Base-by-base conservation (phyloP, 1,140 invertebrate genomes). In the Reticulitermes speratus region DNA sequence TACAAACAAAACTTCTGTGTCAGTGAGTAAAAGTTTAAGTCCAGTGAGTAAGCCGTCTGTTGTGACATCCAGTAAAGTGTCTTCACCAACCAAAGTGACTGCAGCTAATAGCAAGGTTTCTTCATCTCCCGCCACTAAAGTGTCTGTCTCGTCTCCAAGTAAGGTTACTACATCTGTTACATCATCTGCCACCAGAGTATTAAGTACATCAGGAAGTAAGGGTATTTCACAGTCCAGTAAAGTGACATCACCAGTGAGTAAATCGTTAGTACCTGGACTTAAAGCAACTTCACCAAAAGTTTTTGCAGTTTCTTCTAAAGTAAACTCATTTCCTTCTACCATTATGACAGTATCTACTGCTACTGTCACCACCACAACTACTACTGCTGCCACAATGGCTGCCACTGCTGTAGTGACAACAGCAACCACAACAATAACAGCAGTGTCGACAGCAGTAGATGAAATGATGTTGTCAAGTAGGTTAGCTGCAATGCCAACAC, bases 241-340 rank as follows among this genome's bases (percentile, higher is more conserved):
- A 75, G 84, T 44, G n/a, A 75, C 38, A n/a, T 52, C 44, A 44
- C 21, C 30, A 65, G 12, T n/a, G 5, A 81, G 55, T 85, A 85
- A 86, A 86, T n/a, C 82, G 14, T 44, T 55, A n/a, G 45, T 52
- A 52, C 83, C 83, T 32, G 52, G 8, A 48, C 5, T 14, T 59
- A 52, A 45, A 84, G 45, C 83, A 84, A 19, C 82, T 44, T 44
- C 45, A 59, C 45, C 83, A 32, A 84, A 84, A 84, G n/a, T n/a
- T n/a, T 16, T 59, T 52, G 19, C 83, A 48, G 44, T 59, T 48
- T 84, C 83, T 55, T 55, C 83, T 2, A 84, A 84, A 84, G 7
- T 84, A n/a, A 84, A 30, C 45, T 30, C 48, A n/a, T 48, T n/a
- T 32, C n/a, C 44, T 84, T 32, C 45, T 84, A 19, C 21, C 8